Evolutionary conservation across 2,888 invertebrate genomes (phyloP), one percentile per base, ranked within the genome.

Genomic region (Epirrita christyi): DNA sequence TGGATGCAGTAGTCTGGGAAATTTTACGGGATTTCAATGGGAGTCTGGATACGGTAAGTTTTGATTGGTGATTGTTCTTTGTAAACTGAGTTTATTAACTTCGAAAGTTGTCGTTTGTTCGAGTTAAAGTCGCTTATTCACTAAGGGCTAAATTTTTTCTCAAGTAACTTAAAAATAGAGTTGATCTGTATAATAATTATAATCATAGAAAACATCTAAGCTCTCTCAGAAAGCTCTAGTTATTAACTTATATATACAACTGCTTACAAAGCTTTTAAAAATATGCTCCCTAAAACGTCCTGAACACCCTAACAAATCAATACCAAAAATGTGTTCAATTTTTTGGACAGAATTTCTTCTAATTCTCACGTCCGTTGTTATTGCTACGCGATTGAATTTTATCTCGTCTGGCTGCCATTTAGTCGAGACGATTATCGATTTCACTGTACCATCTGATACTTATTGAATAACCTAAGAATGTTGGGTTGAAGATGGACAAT

Each of bases 1-100:
- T 90, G 83, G 72, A 82, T 88, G 86, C 89, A 89, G 81, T 73
- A 84, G 87, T 86, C 88, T 88, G 87, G 61, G 71, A 72, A 72
- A 73, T 11, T 59, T 72, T 73, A 72, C 67, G 76, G 68, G 71
- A 57, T 72, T 74, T 68, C 63, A 53, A 61, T 43, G 63, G 59
- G 60, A 49, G 37, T 43, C 47, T 53, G 29, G 58, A 41, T 53
- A 21, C 37, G 9, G 45, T 15, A n/a, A 32, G 46, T 28, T 55
- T 59, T 51, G 48, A 45, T 53, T 53, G 21, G 41, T 9, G n/a
- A 45, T 59, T 59, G 49, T 50, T 46, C 34, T 49, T 40, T 28
- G 6, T 15, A 14, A 40, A 28, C 38, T 38, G 43, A 45, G 41
- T 54, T 52, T 46, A 21, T 6, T 7, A 41, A 27, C 41, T 27